Evolutionary conservation across 2,888 invertebrate genomes (phyloP).

Genomic region (Meandrusa payeni): DNA sequence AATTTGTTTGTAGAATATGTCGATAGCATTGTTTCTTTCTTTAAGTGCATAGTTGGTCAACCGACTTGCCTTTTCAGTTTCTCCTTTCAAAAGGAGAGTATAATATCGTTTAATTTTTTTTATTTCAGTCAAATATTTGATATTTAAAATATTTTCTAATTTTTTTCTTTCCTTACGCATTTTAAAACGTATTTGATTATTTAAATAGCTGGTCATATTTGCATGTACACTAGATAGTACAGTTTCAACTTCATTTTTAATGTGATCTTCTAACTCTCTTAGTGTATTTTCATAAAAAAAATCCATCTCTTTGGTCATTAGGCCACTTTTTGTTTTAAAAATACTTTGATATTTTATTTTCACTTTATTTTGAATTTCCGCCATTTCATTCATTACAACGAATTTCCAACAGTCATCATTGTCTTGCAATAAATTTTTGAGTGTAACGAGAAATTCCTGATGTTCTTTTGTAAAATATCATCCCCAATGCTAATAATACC

Average conservation of each 20-base stretch:
- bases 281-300: slow-evolving; percentile 57
- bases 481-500: slow-evolving; percentile 65
- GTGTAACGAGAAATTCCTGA: slow-evolving; percentile 39
- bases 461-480: slow-evolving; percentile 47
- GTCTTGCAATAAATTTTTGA: slow-evolving; percentile 45
- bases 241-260: slow-evolving; percentile 49
- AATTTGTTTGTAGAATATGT: slow-evolving; percentile 53
- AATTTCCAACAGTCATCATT: slow-evolving; percentile 61
- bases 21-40: slow-evolving; percentile 60
- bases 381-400: slow-evolving; percentile 52
- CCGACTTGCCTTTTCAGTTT: slow-evolving; percentile 44
- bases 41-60: slow-evolving; percentile 47
- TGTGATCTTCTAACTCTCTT: slow-evolving; percentile 56
- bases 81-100: slow-evolving; percentile 53
- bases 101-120: slow-evolving; percentile 60
- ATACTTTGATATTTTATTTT: slow-evolving; percentile 47
- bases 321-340: slow-evolving; percentile 50
- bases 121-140: slow-evolving; percentile 47
- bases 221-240: slow-evolving; percentile 46
- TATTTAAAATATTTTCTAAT: slow-evolving; percentile 44
- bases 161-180: slow-evolving; percentile 45
- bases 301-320: slow-evolving; percentile 52
- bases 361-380: slow-evolving; percentile 45
- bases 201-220: slow-evolving; percentile 50
- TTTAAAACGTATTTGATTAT: slow-evolving; percentile 53